phyloP scores from a whole-genome alignment of 2,888 invertebrate genomes.

The Drosophila incognita region DNA sequence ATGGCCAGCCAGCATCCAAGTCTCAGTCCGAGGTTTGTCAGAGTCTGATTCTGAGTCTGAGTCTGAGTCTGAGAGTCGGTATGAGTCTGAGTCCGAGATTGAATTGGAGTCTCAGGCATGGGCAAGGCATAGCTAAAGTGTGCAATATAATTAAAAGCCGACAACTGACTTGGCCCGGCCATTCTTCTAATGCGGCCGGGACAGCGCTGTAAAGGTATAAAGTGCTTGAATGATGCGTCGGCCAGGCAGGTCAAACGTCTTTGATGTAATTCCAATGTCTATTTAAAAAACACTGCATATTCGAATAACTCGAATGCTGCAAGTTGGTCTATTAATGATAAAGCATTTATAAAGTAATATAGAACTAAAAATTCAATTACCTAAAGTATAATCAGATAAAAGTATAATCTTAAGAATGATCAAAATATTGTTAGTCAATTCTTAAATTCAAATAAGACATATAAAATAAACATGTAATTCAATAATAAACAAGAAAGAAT shows the following conservation, averaged over 20 bases:
- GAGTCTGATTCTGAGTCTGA: slow-evolving; percentile 27
- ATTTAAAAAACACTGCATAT: slow-evolving; percentile 7
- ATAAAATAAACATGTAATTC: background rate
- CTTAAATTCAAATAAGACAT: background rate
- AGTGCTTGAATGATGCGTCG: slow-evolving; percentile 47
- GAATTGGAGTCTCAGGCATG: slow-evolving; percentile 35
- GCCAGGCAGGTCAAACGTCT: slow-evolving; percentile 52
- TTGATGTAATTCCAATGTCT: slow-evolving; percentile 66
- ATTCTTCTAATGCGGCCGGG: slow-evolving; percentile 74
- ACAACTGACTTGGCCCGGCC: slow-evolving; percentile 72
- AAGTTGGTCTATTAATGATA: background rate
- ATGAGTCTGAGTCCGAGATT: slow-evolving; percentile 23
- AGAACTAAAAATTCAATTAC: too few relatives aligned
- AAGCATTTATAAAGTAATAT: background rate
- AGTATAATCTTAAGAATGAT: background rate
- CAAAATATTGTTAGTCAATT: background rate
- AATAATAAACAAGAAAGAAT: background rate
- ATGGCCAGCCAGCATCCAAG: slow-evolving; percentile 66
- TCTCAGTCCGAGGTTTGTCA: slow-evolving; percentile 21
- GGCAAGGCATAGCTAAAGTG: slow-evolving; percentile 79
- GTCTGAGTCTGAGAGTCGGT: slow-evolving; percentile 29
- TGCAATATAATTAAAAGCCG: slow-evolving; percentile 84
- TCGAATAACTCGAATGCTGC: slow-evolving; percentile 2
- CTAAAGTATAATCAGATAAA: background rate
- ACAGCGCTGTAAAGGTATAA: slow-evolving; percentile 74